Evolutionary conservation across 2,113 vertebrate genomes (phyloP).

Genomic region (Camelus bactrianus): DNA sequence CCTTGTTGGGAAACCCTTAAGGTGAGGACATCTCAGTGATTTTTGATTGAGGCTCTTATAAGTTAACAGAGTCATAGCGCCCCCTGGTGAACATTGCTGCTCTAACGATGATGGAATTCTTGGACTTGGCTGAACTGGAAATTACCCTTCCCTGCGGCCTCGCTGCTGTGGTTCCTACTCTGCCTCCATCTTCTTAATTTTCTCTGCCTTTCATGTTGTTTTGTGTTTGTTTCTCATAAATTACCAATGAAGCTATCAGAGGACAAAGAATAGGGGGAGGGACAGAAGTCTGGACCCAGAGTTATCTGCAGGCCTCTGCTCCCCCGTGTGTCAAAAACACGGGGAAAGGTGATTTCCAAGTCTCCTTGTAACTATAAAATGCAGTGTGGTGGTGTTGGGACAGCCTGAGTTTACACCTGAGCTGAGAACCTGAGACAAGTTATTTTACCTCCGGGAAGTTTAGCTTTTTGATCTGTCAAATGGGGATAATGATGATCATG

Average conservation of each 20-base stretch:
- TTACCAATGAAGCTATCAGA: background rate
- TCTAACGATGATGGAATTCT: background rate
- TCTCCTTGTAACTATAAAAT: background rate
- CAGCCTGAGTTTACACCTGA: background rate
- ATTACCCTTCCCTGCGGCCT: background rate
- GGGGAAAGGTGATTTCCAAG: too few species aligned
- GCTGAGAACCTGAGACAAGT: background rate
- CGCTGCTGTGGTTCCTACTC: background rate
- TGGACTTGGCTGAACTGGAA: background rate
- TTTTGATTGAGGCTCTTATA: background rate
- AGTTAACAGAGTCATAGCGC: background rate
- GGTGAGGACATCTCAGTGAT: fast-evolving
- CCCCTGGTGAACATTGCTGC: slow-evolving; percentile 33
- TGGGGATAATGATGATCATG: background rate
- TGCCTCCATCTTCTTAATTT: background rate
- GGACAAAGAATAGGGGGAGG: background rate
- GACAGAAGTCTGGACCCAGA: background rate
- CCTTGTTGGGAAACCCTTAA: background rate
- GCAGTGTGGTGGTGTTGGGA: fast-evolving
- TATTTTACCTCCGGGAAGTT: background rate
- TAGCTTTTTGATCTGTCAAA: background rate
- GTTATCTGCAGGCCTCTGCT: background rate
- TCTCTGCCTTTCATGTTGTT: background rate
- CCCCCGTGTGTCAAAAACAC: fast-evolving
- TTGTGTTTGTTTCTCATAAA: background rate